These are phyloP conservation scores for Arion vulgaris DNA, from an alignment of 1,140 invertebrate genomes.

Conservation along the genomic window DNA sequence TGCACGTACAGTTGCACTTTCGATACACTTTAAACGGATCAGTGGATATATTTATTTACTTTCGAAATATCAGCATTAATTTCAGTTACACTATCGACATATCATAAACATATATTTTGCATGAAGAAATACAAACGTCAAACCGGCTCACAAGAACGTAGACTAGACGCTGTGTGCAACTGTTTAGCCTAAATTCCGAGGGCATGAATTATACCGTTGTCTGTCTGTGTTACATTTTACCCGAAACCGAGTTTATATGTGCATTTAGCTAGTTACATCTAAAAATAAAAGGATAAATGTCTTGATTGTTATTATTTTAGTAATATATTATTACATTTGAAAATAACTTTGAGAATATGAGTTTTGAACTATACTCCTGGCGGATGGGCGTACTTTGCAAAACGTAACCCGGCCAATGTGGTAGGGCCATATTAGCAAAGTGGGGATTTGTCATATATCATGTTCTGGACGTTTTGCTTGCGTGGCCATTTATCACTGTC, in stretches of 20 bases:
- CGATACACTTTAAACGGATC: no score
- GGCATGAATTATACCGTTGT: not conserved
- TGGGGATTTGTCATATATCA: not conserved
- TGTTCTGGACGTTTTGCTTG: not conserved
- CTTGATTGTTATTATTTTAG: no score
- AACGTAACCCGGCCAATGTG: not conserved
- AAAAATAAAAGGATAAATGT: not conserved
- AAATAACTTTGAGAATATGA: not conserved
- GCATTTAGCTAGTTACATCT: not conserved
- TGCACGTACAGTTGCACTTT: no score
- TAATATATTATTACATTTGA: not conserved
- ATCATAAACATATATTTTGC: no score
- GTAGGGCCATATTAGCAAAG: not conserved
- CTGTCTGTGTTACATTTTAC: not conserved
- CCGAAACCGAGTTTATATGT: not conserved
- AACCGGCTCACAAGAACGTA: not conserved
- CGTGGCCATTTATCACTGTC: no score
- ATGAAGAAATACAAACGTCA: not conserved
- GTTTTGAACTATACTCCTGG: not conserved
- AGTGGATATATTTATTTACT: no score
- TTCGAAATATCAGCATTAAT: no score
- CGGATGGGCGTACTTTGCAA: not conserved
- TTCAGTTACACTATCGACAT: no score
- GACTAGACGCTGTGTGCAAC: not conserved
- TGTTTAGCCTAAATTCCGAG: constrained; percentile 1